Evolutionary conservation across 1,140 invertebrate species (phyloP), one percentile per base, ranked within the genome.

Genomic region (Lepidurus packardi): DNA sequence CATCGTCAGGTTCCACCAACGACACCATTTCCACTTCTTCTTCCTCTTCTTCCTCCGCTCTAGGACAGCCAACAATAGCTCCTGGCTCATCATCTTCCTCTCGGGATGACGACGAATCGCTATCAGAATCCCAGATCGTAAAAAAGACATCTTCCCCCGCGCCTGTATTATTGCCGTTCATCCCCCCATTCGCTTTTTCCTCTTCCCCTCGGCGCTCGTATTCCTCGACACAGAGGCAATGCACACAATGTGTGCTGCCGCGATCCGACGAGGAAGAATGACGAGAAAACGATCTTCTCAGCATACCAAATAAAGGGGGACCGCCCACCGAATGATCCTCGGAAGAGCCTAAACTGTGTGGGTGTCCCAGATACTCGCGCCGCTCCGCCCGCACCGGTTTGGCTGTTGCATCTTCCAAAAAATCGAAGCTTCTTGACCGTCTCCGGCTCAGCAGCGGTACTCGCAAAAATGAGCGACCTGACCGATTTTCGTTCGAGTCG

Each of bases 1-100:
- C 42, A 80, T 44, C 87, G 84, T 90, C 90, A 77, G 89, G 88
- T 81, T 90, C 89, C 84, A n/a, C 16, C 11, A 81, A 82, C 0
- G 78, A 77, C 1, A 84, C 83, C 3, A 83, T 82, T 11, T 81
- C 81, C 53, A 80, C 0, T 65, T 65, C 53, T 21, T 65, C 53
- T 65, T 65, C 53, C 9, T 11, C 45, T 4, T 47, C 45, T 7
- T 47, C 45, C 10, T 7, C 45, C 10, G 45, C 45, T 4, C 45
- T 16, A 11, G 45, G 16, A 16, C 45, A 47, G 16, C 45, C 16
- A 10, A 47, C 45, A 11, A 6, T 65, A 3, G 53, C 53, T 65
- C 21, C 21, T 9, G 53, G 16, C 21, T 65, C 53, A 16, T 65
- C 53, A 13, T 16, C 53, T 65, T 65, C 21, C 13, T 16, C 53